Evolutionary conservation across 1,140 invertebrate genomes (phyloP).

Genomic region (Asbolus verrucosus): DNA sequence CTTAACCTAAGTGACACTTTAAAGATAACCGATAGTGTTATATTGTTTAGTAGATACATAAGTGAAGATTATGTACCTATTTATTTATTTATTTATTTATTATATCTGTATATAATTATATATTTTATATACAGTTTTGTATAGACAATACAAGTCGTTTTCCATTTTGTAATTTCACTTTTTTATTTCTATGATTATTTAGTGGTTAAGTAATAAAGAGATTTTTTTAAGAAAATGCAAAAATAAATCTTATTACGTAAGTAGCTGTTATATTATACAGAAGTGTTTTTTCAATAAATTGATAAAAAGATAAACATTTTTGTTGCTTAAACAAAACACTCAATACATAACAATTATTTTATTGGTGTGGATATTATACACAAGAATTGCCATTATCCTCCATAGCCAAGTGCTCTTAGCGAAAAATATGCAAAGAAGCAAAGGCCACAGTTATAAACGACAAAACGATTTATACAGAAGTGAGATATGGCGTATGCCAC

Average conservation of each 20-base stretch:
- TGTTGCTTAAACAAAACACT: too few species aligned
- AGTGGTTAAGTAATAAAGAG: background rate
- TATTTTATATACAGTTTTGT: conserved; percentile 34
- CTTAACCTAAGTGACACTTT: too few species aligned
- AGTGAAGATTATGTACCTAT: conserved; percentile 11
- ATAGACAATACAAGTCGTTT: conserved; percentile 36
- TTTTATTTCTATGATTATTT: background rate
- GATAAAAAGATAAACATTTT: background rate
- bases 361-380: too few species aligned
- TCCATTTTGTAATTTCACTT: conserved; percentile 6
- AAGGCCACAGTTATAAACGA: conserved; percentile 47
- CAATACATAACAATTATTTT: too few species aligned
- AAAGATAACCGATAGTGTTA: conserved; percentile 20
- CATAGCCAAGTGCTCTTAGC: background rate
- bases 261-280: background rate
- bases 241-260: background rate
- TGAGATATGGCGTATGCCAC: conserved; percentile 43
- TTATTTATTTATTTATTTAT: conserved; percentile 42
- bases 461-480: conserved; percentile 33
- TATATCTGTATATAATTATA: conserved; percentile 20
- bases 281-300: conserved; percentile 4
- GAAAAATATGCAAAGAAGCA: conserved; percentile 47
- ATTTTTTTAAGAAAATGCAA: conserved; percentile 18
- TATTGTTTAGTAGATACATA: conserved; percentile 24
- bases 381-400: too few species aligned